Base-by-base conservation (phyloP, 2,797 vertebrate genomes). In the Helicolenus hilgendorfi region DNA sequence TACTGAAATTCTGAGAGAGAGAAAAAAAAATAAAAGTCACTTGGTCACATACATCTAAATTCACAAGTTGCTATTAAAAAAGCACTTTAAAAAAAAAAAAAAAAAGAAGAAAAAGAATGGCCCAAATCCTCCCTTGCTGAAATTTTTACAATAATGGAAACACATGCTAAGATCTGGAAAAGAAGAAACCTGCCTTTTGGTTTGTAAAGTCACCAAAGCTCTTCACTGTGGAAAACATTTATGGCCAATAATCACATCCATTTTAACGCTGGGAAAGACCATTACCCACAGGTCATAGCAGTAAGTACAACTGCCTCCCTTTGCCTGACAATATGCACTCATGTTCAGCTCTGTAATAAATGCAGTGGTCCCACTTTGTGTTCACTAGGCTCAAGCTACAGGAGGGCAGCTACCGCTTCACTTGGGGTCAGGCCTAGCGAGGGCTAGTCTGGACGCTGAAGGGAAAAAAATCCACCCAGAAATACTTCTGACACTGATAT, bases 241-340 rank as follows among this genome's bases (percentile, higher is more conserved):
- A 36, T 35, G 63, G 59, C 35, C 20, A n/a, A 77, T 77, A 45
- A 58, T 70, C 38, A 58, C 36, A 76, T 71, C 49, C 38, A 79
- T 33, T 70, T 60, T 41, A 81, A 83, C 4, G 11, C 45, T 33
- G 64, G 27, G 58, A 84, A 72, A 71, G 76, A 81, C 90, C 87
- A 5, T 91, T 82, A 85, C 89, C 89, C 91, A 89, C 80, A 95
- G 94, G 86, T 94, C 94, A 95, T 92, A 95, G 93, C 92, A 87
- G 94, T 94, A 56, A 75, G 60, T 74, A 49, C 20, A 68, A 55
- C 84, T 62, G 79, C 83, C 80, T 70, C 79, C 82, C 64, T 73
- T 62, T 15, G 26, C 75, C 79, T 70, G 69, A 69, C 36, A 41
- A 60, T 55, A 64, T n/a, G 73, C 58, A 76, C 24, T 73, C 29